A percentile compares a stretch with the other conserved stretches of the same genome.
Conservation (phyloP, 1,140 invertebrate genomes). For the Spodoptera litura region DNA sequence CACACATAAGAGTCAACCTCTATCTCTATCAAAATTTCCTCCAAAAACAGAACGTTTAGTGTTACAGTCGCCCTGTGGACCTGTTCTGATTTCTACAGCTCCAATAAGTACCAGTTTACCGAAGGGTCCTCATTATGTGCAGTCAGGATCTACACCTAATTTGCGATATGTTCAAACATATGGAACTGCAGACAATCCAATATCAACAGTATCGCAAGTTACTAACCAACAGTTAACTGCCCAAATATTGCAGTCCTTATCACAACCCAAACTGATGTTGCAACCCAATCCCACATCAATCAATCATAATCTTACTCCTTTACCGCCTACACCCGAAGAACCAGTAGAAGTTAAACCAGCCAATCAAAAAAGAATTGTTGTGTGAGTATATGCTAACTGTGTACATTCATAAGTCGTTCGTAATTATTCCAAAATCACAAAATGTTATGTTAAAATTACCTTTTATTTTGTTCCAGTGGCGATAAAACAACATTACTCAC, state of each 20-base stretch:
- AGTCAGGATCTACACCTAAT: slow-evolving; percentile 78
- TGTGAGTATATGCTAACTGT: slow-evolving; percentile 65
- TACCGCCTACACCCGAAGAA: slow-evolving; percentile 62
- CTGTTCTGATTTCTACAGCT: slow-evolving; percentile 78
- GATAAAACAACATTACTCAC: slow-evolving; percentile 81
- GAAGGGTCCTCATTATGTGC: slow-evolving; percentile 82
- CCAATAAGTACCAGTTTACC: slow-evolving; percentile 73
- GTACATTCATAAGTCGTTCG: not conserved
- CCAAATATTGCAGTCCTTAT: slow-evolving; percentile 83
- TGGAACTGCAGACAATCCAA: slow-evolving; percentile 72
- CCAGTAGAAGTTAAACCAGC: slow-evolving; percentile 64
- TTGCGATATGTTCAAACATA: slow-evolving; percentile 83
- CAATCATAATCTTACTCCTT: slow-evolving; percentile 60
- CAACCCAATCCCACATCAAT: slow-evolving; percentile 65
- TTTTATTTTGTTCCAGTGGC: slow-evolving; percentile 76
- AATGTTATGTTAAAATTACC: not conserved
- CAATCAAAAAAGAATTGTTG: slow-evolving; percentile 78
- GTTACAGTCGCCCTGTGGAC: slow-evolving; percentile 79
- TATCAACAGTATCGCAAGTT: slow-evolving; percentile 76
- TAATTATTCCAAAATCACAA: too few species aligned
- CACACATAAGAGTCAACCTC: slow-evolving; percentile 68
- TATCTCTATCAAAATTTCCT: slow-evolving; percentile 71
- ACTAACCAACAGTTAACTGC: slow-evolving; percentile 83
- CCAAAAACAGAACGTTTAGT: slow-evolving; percentile 78
- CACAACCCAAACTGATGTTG: slow-evolving; percentile 79